Conservation (phyloP, 2,888 invertebrate genomes). For the Gortyna flavago region DNA sequence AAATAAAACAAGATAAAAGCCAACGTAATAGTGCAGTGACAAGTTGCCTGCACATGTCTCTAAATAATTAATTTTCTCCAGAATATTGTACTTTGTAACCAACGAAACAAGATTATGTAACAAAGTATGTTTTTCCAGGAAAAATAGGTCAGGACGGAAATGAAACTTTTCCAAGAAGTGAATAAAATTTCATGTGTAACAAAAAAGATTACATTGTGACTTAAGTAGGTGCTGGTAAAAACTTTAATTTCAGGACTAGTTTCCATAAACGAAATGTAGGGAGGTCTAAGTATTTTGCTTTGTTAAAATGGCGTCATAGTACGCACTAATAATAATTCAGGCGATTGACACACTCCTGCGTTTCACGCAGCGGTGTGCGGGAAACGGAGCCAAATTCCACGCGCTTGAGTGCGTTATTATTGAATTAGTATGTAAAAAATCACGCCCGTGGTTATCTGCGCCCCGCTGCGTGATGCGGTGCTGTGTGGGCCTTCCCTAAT, state of each 20-base stretch:
- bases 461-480: too few relatives aligned
- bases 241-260: constrained; percentile 9
- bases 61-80: constrained; percentile 42
- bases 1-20: neutral
- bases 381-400: too few relatives aligned
- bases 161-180: constrained; percentile 36
- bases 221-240: neutral
- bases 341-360: too few relatives aligned
- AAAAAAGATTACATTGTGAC: constrained; percentile 16
- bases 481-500: too few relatives aligned
- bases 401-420: too few relatives aligned
- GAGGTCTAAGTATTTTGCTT: neutral
- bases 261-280: neutral
- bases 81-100: constrained; percentile 20
- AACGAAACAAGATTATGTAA: constrained; percentile 42
- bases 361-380: too few relatives aligned
- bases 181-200: constrained; percentile 37
- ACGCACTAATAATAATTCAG: neutral
- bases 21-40: constrained; percentile 26
- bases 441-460: too few relatives aligned
- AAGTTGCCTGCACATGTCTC: constrained; percentile 18
- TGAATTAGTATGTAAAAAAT: too few relatives aligned
- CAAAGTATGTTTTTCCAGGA: constrained; percentile 28
- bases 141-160: constrained; percentile 53
- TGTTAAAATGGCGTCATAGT: neutral